Conservation (phyloP, 2,113 vertebrate genomes). For the Sarotherodon lohbergeri region DNA sequence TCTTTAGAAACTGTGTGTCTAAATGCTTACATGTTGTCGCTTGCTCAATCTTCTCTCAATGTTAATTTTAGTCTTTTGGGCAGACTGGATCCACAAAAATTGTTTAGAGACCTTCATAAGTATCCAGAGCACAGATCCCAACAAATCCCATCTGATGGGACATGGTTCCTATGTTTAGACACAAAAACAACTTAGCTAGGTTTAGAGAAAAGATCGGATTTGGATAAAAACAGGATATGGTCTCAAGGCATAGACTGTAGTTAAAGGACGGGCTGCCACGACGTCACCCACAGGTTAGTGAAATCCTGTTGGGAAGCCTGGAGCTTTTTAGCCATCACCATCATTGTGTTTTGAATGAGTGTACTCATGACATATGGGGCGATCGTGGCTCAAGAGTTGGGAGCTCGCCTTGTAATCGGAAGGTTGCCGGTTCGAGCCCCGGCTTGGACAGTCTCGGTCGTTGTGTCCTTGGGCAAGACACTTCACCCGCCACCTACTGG, state of each 20-base stretch:
- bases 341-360: background rate
- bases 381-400: background rate
- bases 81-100: background rate
- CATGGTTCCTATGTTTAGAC: background rate
- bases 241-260: background rate
- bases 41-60: background rate
- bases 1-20: background rate
- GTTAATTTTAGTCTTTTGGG: background rate
- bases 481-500: too few relatives aligned
- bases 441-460: too few relatives aligned
- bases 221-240: background rate
- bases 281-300: background rate
- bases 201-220: background rate
- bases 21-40: background rate
- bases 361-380: accelerated
- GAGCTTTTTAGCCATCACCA: background rate
- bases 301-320: background rate
- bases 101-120: background rate
- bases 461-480: too few relatives aligned
- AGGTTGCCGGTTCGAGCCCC: too few relatives aligned
- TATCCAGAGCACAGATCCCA: background rate
- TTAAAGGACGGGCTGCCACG: background rate
- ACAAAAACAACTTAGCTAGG: background rate
- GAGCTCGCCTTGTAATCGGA: too few relatives aligned
- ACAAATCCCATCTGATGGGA: background rate